A percentile compares a stretch with the other conserved stretches of the same genome.
phyloP scores from a whole-genome alignment of 1,140 invertebrate species.

The Heliconius nattereri region DNA sequence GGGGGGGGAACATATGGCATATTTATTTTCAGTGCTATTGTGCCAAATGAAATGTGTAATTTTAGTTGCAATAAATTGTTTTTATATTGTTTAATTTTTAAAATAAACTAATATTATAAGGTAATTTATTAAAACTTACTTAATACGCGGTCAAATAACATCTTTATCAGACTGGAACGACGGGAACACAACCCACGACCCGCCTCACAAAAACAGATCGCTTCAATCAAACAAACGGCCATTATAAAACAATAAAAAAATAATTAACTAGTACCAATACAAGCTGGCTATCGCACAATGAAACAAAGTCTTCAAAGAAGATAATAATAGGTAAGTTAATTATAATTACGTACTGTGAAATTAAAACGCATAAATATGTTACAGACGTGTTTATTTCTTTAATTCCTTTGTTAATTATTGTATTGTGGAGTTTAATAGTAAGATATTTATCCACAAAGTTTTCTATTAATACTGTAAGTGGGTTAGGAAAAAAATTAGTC shows the following conservation, averaged over 20 bases:
- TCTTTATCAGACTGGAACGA: background rate
- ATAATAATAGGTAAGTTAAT: constrained; percentile 2
- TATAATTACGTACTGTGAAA: constrained; percentile 12
- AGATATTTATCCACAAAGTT: background rate
- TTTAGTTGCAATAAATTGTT: too few relatives aligned
- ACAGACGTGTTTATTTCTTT: constrained; percentile 9
- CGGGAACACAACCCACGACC: background rate
- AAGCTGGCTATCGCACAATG: constrained; percentile 15
- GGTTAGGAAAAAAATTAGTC: background rate
- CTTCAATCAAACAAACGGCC: constrained; percentile 10
- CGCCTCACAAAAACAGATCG: background rate
- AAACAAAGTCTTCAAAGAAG: constrained; percentile 10
- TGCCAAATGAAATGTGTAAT: too few relatives aligned
- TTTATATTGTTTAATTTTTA: too few relatives aligned
- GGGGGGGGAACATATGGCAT: background rate
- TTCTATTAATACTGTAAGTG: background rate
- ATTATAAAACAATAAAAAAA: constrained; percentile 16
- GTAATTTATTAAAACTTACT: background rate
- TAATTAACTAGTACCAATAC: constrained; percentile 10
- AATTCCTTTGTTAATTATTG: constrained; percentile 13
- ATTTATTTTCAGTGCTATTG: background rate
- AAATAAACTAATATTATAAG: too few relatives aligned
- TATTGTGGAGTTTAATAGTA: background rate
- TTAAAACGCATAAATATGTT: constrained; percentile 14
- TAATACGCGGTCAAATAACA: background rate